Evolutionary conservation across 1,140 invertebrate genomes (phyloP).

Genomic region (Orius insidiosus): DNA sequence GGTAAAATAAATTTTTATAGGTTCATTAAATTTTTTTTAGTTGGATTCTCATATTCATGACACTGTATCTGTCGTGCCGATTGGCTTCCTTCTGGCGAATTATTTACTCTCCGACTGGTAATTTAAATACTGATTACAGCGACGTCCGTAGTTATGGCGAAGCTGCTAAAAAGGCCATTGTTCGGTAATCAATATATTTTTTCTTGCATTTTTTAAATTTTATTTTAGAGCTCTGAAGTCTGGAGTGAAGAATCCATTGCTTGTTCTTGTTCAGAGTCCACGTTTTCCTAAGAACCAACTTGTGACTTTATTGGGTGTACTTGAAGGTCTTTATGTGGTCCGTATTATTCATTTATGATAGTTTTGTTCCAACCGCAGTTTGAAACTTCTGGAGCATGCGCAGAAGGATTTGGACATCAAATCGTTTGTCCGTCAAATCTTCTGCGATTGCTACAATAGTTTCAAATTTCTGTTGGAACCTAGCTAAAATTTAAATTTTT

Average conservation of each 20-base stretch:
- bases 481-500: no score
- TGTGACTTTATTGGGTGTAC: conserved; percentile 59
- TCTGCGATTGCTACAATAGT: no score
- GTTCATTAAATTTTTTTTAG: conserved; percentile 10
- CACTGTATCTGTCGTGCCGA: conserved; percentile 8
- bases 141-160: conserved; percentile 51
- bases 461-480: no score
- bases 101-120: conserved; percentile 16
- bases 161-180: conserved; percentile 40
- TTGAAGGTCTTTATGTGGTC: conserved; percentile 74
- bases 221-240: conserved; percentile 34
- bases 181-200: conserved; percentile 29
- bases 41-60: conserved; percentile 10
- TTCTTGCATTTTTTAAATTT: no score
- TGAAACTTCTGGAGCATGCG: no score
- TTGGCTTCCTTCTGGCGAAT: conserved; percentile 13
- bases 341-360: conserved; percentile 23
- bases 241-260: conserved; percentile 48
- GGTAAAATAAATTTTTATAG: no score
- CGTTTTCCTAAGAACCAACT: conserved; percentile 45
- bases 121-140: conserved; percentile 42
- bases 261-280: conserved; percentile 37
- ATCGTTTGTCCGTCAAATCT: no score
- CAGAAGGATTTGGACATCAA: no score
- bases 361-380: background rate